Conservation (phyloP, 1,140 invertebrate species). For the Branchinecta lindahli region DNA sequence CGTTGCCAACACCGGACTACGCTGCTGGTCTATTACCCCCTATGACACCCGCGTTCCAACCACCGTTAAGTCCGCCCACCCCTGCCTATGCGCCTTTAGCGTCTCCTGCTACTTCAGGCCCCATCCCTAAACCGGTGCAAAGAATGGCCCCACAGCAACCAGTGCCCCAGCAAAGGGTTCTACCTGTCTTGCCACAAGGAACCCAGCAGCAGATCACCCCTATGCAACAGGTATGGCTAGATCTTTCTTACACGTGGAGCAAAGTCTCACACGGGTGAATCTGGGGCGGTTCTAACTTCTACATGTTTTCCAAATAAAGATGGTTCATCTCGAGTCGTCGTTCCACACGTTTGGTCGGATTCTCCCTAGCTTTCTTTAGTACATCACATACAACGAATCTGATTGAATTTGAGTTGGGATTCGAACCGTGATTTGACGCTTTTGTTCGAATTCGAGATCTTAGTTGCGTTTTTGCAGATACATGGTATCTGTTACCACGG, state of each 20-base stretch:
- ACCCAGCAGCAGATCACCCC: constrained; percentile 28
- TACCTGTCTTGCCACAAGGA: constrained; percentile 24
- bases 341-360: too few species aligned
- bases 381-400: too few species aligned
- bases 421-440: too few species aligned
- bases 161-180: constrained; percentile 3
- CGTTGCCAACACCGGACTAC: constrained; percentile 49
- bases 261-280: too few species aligned
- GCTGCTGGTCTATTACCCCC: constrained; percentile 48
- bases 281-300: too few species aligned
- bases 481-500: too few species aligned
- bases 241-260: not conserved
- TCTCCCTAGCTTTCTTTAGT: too few species aligned
- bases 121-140: not conserved
- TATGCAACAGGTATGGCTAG: constrained; percentile 16
- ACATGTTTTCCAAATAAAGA: too few species aligned
- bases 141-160: constrained; percentile 10
- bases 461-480: too few species aligned
- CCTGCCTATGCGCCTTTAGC: constrained; percentile 25
- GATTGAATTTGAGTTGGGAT: too few species aligned
- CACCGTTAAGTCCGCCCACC: constrained; percentile 22
- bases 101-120: not conserved
- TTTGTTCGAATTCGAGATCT: too few species aligned
- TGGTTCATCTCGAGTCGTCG: too few species aligned
- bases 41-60: constrained; percentile 27